phyloP scores from a whole-genome alignment of 1,140 invertebrate genomes.

The Apis mellifera region DNA sequence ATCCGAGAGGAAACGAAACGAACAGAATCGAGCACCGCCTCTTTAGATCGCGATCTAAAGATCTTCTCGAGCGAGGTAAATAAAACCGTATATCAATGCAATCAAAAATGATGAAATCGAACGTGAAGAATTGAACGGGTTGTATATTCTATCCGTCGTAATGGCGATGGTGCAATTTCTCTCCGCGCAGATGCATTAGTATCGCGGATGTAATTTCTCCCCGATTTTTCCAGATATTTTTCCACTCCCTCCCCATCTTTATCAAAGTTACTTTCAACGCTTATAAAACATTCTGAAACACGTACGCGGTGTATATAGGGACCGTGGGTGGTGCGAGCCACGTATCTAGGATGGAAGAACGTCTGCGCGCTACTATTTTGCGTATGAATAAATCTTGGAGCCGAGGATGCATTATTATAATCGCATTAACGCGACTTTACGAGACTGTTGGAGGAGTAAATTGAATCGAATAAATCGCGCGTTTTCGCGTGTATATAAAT shows the following conservation, averaged over 20 bases:
- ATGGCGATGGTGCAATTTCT: slow-evolving; percentile 43
- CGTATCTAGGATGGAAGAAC: neutral
- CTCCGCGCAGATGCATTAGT: slow-evolving; percentile 34
- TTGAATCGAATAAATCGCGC: slow-evolving; percentile 19
- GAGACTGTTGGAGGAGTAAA: neutral
- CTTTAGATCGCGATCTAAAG: too few species aligned
- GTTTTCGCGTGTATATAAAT: neutral
- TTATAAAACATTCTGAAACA: too few species aligned
- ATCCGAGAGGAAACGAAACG: neutral
- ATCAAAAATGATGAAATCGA: too few species aligned
- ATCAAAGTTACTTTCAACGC: neutral
- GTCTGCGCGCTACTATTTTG: neutral
- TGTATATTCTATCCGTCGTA: slow-evolving; percentile 18
- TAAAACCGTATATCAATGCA: too few species aligned
- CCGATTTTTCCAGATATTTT: neutral
- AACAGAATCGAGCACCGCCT: neutral
- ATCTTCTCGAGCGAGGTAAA: too few species aligned
- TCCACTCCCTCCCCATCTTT: neutral
- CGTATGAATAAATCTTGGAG: neutral
- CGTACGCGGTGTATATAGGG: too few species aligned
- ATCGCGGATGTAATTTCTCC: slow-evolving; percentile 31
- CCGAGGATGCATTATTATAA: slow-evolving; percentile 8
- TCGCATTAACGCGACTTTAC: slow-evolving; percentile 11
- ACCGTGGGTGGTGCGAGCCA: neutral
- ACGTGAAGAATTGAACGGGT: too few species aligned